phyloP scores from a whole-genome alignment of 2,113 vertebrate species.

The Uropsilus gracilis region DNA sequence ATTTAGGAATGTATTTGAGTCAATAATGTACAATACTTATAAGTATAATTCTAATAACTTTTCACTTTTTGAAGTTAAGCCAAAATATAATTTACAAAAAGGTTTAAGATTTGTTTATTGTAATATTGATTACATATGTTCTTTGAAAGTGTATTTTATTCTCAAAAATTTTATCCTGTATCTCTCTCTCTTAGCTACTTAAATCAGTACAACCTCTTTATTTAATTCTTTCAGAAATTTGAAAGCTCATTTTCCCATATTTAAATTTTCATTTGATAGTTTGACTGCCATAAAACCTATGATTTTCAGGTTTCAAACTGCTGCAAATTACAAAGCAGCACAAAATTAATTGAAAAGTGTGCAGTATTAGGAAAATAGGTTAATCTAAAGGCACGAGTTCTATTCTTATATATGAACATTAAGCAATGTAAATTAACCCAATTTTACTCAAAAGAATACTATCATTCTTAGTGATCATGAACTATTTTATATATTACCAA shows the following conservation, averaged over 20 bases:
- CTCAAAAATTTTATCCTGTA: background rate
- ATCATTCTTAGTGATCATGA: background rate
- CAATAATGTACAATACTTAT: background rate
- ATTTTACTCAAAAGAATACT: background rate
- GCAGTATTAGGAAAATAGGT: background rate
- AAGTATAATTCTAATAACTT: background rate
- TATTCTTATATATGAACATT: background rate
- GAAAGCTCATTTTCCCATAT: background rate
- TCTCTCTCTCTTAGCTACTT: background rate
- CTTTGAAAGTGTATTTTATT: background rate
- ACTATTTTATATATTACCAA: background rate
- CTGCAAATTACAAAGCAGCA: background rate
- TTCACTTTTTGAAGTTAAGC: background rate
- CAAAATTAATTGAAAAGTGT: constrained; percentile 35
- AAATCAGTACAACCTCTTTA: background rate
- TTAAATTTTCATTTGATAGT: background rate
- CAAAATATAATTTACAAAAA: background rate
- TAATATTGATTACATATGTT: background rate
- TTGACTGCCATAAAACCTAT: background rate
- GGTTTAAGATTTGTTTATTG: background rate
- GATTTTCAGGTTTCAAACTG: background rate
- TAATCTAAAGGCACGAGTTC: background rate
- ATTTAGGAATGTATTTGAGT: background rate
- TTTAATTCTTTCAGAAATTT: constrained; percentile 23
- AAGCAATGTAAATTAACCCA: background rate